A percentile compares a stretch with the other conserved stretches of the same genome.
phyloP scores from a whole-genome alignment of 2,113 vertebrate genomes.

The Notarius quadriscutis region DNA sequence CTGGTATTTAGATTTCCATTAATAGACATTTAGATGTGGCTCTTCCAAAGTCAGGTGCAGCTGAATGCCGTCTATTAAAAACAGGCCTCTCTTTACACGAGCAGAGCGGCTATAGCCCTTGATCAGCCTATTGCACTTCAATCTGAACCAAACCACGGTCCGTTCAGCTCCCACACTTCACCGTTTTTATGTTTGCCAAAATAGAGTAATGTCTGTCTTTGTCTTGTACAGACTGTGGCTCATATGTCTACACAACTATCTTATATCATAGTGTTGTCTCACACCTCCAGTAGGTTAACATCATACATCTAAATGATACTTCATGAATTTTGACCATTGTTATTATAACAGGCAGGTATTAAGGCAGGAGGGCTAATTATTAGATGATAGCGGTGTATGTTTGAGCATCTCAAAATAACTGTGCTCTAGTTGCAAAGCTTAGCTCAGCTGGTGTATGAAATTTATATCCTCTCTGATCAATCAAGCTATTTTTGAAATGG shows the following conservation, averaged over 20 bases:
- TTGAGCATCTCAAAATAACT: background rate
- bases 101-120: background rate
- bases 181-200: background rate
- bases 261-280: background rate
- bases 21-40: background rate
- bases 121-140: background rate
- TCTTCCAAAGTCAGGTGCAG: slow-evolving; percentile 40
- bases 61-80: slow-evolving; percentile 46
- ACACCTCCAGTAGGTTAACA: background rate
- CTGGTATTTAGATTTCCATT: slow-evolving; percentile 9
- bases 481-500: background rate
- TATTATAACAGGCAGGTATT: background rate
- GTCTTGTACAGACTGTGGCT: background rate
- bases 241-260: background rate
- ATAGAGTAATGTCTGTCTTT: slow-evolving; percentile 10
- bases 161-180: background rate
- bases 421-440: background rate
- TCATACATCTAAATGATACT: background rate
- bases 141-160: background rate
- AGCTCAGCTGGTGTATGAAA: background rate
- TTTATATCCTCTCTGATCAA: slow-evolving; percentile 19
- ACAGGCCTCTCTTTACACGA: slow-evolving; percentile 39
- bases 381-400: background rate
- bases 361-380: background rate
- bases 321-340: background rate